Conservation (phyloP, 2,797 vertebrate species). For the Antennarius maculatus region DNA sequence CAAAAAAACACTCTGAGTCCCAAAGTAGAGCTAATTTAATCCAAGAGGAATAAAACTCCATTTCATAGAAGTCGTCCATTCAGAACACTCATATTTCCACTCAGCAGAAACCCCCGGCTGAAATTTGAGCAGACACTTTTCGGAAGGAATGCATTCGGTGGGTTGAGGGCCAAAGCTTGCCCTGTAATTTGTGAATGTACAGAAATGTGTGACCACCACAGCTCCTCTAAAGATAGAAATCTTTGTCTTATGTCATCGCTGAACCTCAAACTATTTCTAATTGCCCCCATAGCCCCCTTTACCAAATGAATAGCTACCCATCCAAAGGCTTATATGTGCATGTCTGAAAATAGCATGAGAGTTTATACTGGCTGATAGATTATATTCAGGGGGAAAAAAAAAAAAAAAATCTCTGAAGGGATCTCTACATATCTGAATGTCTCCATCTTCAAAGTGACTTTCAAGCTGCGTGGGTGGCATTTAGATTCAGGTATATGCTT, state of each 20-base stretch:
- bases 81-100: slow-evolving; percentile 81
- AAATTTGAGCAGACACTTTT: slow-evolving; percentile 85
- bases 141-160: slow-evolving; percentile 85
- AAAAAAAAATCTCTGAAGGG: slow-evolving; percentile 45
- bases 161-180: slow-evolving; percentile 81
- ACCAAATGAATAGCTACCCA: slow-evolving; percentile 80
- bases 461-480: slow-evolving; percentile 71
- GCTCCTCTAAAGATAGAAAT: slow-evolving; percentile 83
- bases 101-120: slow-evolving; percentile 80
- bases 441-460: slow-evolving; percentile 68
- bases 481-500: slow-evolving; percentile 69
- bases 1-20: slow-evolving; percentile 73
- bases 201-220: slow-evolving; percentile 82
- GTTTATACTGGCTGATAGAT: slow-evolving; percentile 72
- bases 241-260: slow-evolving; percentile 83
- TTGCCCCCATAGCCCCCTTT: slow-evolving; percentile 76
- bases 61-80: slow-evolving; percentile 82
- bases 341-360: slow-evolving; percentile 76
- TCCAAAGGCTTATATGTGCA: slow-evolving; percentile 73
- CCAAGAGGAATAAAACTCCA: slow-evolving; percentile 80
- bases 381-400: slow-evolving; percentile 51
- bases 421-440: slow-evolving; percentile 54
- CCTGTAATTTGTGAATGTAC: slow-evolving; percentile 87
- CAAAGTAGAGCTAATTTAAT: slow-evolving; percentile 80
- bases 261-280: slow-evolving; percentile 82